phyloP scores from a whole-genome alignment of 2,888 invertebrate genomes.

The Thereva unica region DNA sequence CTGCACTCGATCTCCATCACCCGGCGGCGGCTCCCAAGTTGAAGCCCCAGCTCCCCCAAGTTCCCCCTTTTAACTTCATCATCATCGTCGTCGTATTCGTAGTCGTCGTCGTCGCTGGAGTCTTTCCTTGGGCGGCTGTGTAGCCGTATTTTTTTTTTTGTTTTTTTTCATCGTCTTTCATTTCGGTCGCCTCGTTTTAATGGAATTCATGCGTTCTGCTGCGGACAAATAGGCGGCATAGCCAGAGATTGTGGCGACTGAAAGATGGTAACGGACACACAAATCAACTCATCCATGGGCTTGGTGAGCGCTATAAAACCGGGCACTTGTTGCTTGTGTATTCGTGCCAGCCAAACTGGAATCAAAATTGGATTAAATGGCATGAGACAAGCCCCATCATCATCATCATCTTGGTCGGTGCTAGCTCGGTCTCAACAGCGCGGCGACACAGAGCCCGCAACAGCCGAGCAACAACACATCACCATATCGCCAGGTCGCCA shows the following conservation, averaged over 20 bases:
- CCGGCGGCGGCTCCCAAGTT: neutral
- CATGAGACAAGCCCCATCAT: neutral
- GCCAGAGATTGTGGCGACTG: slow-evolving; percentile 33
- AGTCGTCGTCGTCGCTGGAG: slow-evolving; percentile 3
- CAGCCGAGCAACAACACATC: too few species aligned
- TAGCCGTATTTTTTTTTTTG: neutral
- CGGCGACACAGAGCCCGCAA: too few species aligned
- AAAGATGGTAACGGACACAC: slow-evolving; percentile 28
- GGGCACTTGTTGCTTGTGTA: slow-evolving; percentile 29
- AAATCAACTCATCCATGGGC: slow-evolving; percentile 12
- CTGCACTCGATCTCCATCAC: slow-evolving; percentile 7
- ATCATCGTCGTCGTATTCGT: neutral
- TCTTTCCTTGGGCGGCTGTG: slow-evolving; percentile 26
- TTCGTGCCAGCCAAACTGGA: slow-evolving; percentile 33
- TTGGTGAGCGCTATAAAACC: neutral
- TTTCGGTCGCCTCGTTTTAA: slow-evolving; percentile 29
- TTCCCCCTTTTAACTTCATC: too few species aligned
- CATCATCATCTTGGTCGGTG: neutral
- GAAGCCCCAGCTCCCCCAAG: slow-evolving; percentile 1
- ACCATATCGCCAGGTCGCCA: too few species aligned
- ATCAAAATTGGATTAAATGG: slow-evolving; percentile 25
- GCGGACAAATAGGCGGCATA: slow-evolving; percentile 38
- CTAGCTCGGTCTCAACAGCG: too few species aligned
- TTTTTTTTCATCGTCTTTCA: slow-evolving; percentile 21
- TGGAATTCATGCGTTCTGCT: slow-evolving; percentile 37